Evolutionary conservation across 1,140 invertebrate species (phyloP).

Genomic region (Diachasma alloeum): DNA sequence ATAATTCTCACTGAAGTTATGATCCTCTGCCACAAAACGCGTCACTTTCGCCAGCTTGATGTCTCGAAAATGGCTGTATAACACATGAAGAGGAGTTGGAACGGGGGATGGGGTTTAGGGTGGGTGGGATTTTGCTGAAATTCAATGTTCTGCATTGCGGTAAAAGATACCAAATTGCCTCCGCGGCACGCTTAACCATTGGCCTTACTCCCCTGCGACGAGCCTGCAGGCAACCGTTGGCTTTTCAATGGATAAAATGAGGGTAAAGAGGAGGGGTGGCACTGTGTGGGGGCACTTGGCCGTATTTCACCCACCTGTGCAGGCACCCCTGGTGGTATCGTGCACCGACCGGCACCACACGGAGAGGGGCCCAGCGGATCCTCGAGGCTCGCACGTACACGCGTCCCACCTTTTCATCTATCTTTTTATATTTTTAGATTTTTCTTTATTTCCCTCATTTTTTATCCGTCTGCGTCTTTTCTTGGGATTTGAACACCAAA

Average conservation of each 20-base stretch:
- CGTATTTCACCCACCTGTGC: conserved; percentile 25
- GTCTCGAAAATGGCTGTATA: conserved; percentile 2
- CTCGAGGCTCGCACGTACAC: not conserved
- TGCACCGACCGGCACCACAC: conserved; percentile 25
- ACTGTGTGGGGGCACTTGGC: not conserved
- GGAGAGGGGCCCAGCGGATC: not conserved
- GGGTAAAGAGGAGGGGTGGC: not conserved
- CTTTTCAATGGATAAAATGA: conserved; percentile 6
- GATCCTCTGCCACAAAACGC: not conserved
- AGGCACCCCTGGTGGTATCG: conserved; percentile 20
- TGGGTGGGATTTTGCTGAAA: conserved; percentile 24
- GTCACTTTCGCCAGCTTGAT: not conserved
- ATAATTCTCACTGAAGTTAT: not conserved
- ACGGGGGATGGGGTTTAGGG: not conserved
- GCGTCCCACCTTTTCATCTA: not conserved
- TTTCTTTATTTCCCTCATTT: not conserved
- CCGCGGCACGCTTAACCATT: conserved; percentile 24
- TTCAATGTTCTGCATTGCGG: conserved; percentile 44
- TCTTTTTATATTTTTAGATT: too few relatives aligned
- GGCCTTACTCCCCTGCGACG: conserved; percentile 25
- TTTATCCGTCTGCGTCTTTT: not conserved
- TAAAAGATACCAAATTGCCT: conserved; percentile 39
- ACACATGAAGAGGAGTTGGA: not conserved
- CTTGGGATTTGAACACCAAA: not conserved
- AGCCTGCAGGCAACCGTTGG: conserved; percentile 16